Evolutionary conservation across 2,113 vertebrate genomes (phyloP).

Genomic region (Sinocyclocheilus maitianheensis): DNA sequence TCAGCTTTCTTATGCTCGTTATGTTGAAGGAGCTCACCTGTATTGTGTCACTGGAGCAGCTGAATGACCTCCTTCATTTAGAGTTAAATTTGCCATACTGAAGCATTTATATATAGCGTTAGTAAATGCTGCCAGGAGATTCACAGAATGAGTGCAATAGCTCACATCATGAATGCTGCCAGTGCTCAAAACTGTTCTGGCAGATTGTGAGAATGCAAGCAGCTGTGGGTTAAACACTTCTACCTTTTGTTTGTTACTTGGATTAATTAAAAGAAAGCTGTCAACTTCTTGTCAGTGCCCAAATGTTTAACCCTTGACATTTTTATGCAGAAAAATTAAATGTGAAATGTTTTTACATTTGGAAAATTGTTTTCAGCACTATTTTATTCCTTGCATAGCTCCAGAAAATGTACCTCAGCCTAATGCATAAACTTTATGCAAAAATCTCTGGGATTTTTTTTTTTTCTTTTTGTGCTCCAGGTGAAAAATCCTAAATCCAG

Average conservation of each 20-base stretch:
- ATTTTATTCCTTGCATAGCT: not conserved
- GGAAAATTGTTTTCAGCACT: not conserved
- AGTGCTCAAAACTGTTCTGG: not conserved
- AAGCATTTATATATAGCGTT: not conserved
- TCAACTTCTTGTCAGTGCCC: not conserved
- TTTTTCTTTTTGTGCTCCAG: not conserved
- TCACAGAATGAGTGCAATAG: not conserved
- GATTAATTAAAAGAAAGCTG: not conserved
- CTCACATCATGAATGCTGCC: not conserved
- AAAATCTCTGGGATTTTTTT: not conserved
- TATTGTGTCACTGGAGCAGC: not conserved
- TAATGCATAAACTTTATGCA: not conserved
- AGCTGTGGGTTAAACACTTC: not conserved
- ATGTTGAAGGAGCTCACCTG: not conserved
- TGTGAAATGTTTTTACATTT: not conserved
- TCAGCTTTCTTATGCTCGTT: no score
- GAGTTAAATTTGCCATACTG: not conserved
- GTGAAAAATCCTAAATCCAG: constrained; percentile 12
- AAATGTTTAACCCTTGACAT: not conserved
- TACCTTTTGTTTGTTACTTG: not conserved
- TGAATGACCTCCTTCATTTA: not conserved
- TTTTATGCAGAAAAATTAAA: not conserved
- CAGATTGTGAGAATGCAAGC: not conserved
- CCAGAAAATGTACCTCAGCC: not conserved
- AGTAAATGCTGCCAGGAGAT: not conserved